phyloP scores from a whole-genome alignment of 2,113 vertebrate species.

The Romanogobio albipinnatus region DNA sequence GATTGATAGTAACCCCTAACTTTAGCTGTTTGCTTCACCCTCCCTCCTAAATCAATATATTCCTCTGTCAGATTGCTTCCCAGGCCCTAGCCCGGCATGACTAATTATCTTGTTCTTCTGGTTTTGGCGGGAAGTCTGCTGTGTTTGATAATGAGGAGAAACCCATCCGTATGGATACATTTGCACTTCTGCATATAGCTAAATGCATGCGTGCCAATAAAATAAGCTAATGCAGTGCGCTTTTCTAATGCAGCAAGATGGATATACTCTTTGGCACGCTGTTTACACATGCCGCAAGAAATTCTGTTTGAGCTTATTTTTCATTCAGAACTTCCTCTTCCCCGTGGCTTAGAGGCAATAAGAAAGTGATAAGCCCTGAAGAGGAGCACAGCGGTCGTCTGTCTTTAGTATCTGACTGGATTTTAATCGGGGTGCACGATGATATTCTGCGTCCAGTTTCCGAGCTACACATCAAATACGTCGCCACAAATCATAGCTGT shows the following conservation, averaged over 20 bases:
- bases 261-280: slow-evolving; percentile 8
- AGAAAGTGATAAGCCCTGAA: slow-evolving; percentile 57
- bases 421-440: slow-evolving; percentile 36
- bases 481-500: slow-evolving; percentile 52
- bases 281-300: slow-evolving; percentile 14
- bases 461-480: slow-evolving; percentile 61
- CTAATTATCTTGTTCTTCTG: slow-evolving; percentile 73
- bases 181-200: background rate
- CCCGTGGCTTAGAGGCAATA: slow-evolving; percentile 32
- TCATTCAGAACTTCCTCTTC: slow-evolving; percentile 21
- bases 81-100: slow-evolving; percentile 71
- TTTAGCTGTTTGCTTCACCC: slow-evolving; percentile 65
- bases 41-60: slow-evolving; percentile 72
- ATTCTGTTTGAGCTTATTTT: slow-evolving; percentile 26
- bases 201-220: background rate
- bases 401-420: slow-evolving; percentile 16
- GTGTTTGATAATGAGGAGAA: slow-evolving; percentile 65
- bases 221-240: slow-evolving; percentile 43
- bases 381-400: background rate
- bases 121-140: slow-evolving; percentile 66
- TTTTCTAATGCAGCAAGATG: slow-evolving; percentile 22
- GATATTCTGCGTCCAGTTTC: slow-evolving; percentile 55
- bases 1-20: slow-evolving; percentile 75
- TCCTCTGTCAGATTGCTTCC: slow-evolving; percentile 76
- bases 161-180: background rate